Base-by-base conservation (phyloP, 2,888 invertebrate genomes). In the Lycocerus yunnanus region DNA sequence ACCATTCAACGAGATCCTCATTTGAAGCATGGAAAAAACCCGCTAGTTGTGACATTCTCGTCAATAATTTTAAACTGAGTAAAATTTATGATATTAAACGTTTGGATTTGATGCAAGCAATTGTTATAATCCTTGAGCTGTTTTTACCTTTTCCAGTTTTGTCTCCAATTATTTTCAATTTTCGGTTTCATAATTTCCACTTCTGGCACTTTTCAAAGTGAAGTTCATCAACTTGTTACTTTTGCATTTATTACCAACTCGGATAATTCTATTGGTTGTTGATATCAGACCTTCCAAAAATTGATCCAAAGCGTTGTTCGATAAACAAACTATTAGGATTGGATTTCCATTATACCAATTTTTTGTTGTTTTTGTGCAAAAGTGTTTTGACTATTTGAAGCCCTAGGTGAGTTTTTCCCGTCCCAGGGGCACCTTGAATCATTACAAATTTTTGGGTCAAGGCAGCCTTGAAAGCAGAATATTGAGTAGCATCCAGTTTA, bases 271-370 rank as follows among this genome's bases (percentile, higher is more conserved):
- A 0, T 88, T 82, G 0, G 93, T 93, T 2, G 90, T 86, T 18
- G 85, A 81, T 0, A 92, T 82, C 10, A 94, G 87, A 10, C 93
- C 93, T 84, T 94, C 92, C 58, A 96, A 86, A 84, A 96, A 96
- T 84, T 96, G 95, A 87, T 96, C 96, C 61, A 97, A 87, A 9
- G 95, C 95, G 84, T 95, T 95, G 87, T 96, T 96, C 9, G 95
- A 96, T 84, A 92, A 95, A 82, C 95, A 94, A 16, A 96, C 91
- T 0, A 96, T 88, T 8, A 96, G 86, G 84, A 96, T 93, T 0
- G 94, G 93, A 4, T 88, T 82, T 8, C 82, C 77, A 0, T 88
- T 88, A 21, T 83, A 84, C 89, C 89, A 89, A 3, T 0, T 78
- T 43, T 13, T 79, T 78, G 83, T 94, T 95, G 73, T 89, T 86